These are phyloP conservation scores for Nibea albiflora DNA, from an alignment of 2,113 vertebrate species.

Conservation along the genomic window DNA sequence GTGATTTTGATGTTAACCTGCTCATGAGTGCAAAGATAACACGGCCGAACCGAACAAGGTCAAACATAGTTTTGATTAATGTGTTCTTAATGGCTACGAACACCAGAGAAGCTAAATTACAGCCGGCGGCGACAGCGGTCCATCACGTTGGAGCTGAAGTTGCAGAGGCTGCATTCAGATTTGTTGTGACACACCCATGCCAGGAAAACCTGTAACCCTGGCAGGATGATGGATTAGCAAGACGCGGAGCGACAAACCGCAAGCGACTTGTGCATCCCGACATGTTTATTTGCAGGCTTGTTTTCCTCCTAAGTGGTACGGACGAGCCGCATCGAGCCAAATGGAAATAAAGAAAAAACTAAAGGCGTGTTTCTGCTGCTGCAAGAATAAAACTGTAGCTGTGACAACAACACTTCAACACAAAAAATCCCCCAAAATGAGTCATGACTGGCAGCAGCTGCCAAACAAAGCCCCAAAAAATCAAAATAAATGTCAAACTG, in stretches of 20 bases:
- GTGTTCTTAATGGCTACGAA: conserved; percentile 39
- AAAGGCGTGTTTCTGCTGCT: neutral
- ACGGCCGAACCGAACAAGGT: conserved; percentile 24
- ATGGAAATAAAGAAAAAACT: too few relatives aligned
- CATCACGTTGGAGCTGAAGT: conserved; percentile 42
- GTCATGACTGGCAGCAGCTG: too few relatives aligned
- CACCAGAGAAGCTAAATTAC: conserved; percentile 42
- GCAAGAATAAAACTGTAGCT: neutral
- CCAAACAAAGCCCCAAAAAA: too few relatives aligned
- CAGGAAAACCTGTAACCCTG: conserved; percentile 10
- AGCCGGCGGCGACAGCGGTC: conserved; percentile 22
- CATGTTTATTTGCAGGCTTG: neutral
- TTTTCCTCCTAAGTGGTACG: neutral
- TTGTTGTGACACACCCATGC: conserved; percentile 55
- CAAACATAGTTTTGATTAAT: conserved; percentile 44
- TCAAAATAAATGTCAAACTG: too few relatives aligned
- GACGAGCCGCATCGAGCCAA: neutral
- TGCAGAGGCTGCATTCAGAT: conserved; percentile 29
- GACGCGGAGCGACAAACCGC: neutral
- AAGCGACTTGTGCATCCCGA: neutral
- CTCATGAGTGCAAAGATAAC: neutral
- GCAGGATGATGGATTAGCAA: conserved; percentile 43
- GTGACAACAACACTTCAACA: neutral
- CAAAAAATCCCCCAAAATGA: too few relatives aligned
- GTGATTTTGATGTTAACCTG: neutral